Evolutionary conservation across 2,888 invertebrate species (phyloP).

Genomic region (Pammene fasciana): DNA sequence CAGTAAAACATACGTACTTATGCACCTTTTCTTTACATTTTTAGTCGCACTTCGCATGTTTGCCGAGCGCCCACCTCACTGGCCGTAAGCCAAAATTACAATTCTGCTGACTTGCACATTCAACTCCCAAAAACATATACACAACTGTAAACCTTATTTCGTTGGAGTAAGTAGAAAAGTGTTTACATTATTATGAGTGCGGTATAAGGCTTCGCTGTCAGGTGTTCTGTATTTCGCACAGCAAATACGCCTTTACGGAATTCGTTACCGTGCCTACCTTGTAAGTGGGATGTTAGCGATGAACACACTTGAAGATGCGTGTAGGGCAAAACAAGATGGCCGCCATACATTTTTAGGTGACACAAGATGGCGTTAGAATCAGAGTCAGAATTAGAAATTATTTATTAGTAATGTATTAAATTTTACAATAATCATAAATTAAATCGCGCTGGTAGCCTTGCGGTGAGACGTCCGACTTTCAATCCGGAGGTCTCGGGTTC

Average conservation of each 20-base stretch:
- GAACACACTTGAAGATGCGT: too few relatives aligned
- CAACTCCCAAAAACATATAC: background rate
- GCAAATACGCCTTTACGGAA: conserved; percentile 15
- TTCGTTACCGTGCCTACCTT: background rate
- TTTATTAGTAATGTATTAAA: too few relatives aligned
- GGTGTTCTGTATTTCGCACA: conserved; percentile 12
- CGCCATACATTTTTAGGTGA: too few relatives aligned
- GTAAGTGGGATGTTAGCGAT: background rate
- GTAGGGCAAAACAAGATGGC: too few relatives aligned
- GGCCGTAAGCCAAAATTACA: conserved; percentile 18
- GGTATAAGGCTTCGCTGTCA: conserved; percentile 17
- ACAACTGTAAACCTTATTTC: background rate
- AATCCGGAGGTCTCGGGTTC: too few relatives aligned
- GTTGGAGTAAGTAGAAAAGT: background rate
- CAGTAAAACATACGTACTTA: too few relatives aligned
- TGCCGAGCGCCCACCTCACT: conserved; percentile 1
- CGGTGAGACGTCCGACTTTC: too few relatives aligned
- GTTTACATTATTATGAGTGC: background rate
- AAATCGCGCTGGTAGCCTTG: too few relatives aligned
- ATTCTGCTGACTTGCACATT: conserved; percentile 22
- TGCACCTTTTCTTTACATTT: background rate
- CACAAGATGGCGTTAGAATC: too few relatives aligned
- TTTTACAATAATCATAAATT: too few relatives aligned
- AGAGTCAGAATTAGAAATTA: too few relatives aligned
- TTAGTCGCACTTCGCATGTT: conserved; percentile 1